phyloP scores from a whole-genome alignment of 2,888 invertebrate species.

The Gastrophysa polygoni region DNA sequence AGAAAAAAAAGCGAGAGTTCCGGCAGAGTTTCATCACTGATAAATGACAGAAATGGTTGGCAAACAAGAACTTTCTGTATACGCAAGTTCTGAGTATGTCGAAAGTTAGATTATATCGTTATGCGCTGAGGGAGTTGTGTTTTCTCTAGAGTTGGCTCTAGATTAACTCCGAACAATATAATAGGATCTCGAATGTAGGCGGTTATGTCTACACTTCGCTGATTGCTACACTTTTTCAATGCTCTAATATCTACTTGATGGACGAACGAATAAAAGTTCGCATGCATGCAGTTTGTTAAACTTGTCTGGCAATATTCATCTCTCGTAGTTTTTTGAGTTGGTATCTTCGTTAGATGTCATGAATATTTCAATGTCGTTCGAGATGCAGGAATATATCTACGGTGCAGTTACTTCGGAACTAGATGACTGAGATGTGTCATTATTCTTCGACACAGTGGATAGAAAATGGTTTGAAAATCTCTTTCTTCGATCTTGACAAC shows the following conservation, averaged over 20 bases:
- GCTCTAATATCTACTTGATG: background rate
- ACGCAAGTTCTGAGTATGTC: background rate
- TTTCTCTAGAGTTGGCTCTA: constrained; percentile 1
- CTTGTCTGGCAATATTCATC: background rate
- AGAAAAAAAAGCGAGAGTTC: background rate
- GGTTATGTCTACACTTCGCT: background rate
- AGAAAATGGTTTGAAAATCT: too few relatives aligned
- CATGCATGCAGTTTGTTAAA: background rate
- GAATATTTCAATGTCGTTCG: too few relatives aligned
- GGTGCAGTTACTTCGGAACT: too few relatives aligned
- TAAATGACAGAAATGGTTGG: background rate
- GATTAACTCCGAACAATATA: background rate
- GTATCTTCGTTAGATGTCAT: too few relatives aligned
- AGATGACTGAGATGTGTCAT: too few relatives aligned
- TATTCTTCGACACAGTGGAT: too few relatives aligned
- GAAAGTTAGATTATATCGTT: constrained; percentile 24
- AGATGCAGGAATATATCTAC: too few relatives aligned
- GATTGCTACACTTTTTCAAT: background rate
- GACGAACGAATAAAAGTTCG: background rate
- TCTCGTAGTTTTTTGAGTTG: background rate
- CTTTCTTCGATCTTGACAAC: too few relatives aligned
- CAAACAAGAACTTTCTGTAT: background rate
- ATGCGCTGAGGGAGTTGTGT: constrained; percentile 20
- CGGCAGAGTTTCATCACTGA: background rate
- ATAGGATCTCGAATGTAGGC: background rate